These are phyloP conservation scores for Meloidogyne hapla DNA, from an alignment of 1,140 invertebrate species.

Conservation along the genomic window DNA sequence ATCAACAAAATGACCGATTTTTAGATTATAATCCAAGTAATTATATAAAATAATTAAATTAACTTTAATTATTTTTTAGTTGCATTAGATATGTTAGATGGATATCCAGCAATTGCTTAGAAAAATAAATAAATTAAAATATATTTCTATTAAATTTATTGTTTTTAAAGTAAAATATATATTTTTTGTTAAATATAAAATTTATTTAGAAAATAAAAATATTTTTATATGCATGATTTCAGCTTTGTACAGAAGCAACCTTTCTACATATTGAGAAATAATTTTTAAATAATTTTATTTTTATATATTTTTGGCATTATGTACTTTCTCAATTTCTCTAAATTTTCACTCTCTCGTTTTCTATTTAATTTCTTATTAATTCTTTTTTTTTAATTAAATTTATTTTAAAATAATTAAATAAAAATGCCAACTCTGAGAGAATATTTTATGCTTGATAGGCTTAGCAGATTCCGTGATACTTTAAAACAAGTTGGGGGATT, in stretches of 20 bases:
- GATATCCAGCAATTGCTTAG: conserved; percentile 41
- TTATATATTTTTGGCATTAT: too few species aligned
- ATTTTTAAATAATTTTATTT: too few species aligned
- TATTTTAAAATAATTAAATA: background rate
- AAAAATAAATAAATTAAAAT: background rate
- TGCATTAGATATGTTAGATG: conserved; percentile 35
- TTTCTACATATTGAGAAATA: too few species aligned
- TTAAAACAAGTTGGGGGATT: conserved; percentile 47
- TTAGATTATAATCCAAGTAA: background rate
- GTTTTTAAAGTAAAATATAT: background rate
- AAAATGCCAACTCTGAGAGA: conserved; percentile 39
- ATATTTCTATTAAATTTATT: background rate
- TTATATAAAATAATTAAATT: background rate
- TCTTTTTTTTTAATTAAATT: background rate
- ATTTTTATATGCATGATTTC: too few species aligned
- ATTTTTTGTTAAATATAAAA: too few species aligned
- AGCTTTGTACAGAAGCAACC: too few species aligned
- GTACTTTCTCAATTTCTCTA: too few species aligned
- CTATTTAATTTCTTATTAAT: background rate
- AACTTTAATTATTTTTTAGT: conserved; percentile 24
- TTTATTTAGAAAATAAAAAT: background rate
- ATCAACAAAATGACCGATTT: conserved; percentile 1
- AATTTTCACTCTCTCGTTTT: background rate
- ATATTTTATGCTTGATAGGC: conserved; percentile 48
- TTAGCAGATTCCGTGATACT: conserved; percentile 31